Evolutionary conservation across 2,797 vertebrate species (phyloP).

Genomic region (Pelochelys cantorii): DNA sequence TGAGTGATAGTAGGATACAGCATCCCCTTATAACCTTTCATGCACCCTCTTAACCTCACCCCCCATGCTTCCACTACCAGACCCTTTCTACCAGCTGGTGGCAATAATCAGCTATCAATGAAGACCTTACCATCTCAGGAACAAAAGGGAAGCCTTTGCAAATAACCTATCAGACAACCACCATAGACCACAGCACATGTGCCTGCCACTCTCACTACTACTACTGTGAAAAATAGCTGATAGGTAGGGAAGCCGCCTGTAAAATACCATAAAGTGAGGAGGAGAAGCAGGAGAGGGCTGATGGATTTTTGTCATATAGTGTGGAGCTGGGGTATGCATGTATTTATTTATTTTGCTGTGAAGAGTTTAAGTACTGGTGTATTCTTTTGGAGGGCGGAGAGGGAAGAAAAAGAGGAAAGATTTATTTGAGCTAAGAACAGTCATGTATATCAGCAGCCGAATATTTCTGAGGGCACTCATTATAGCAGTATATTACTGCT

Average conservation of each 20-base stretch:
- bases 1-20: not conserved
- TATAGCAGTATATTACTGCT: not conserved
- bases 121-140: not conserved
- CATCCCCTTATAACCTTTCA: not conserved
- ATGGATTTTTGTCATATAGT: not conserved
- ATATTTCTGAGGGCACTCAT: not conserved
- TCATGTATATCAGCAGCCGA: not conserved
- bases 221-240: not conserved
- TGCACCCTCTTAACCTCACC: not conserved
- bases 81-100: not conserved
- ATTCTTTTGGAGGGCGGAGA: not conserved
- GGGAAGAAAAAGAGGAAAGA: not conserved
- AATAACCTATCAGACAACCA: not conserved
- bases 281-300: not conserved
- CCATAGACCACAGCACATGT: not conserved
- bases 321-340: not conserved
- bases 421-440: not conserved
- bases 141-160: not conserved
- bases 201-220: fast-evolving
- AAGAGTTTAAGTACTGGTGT: not conserved
- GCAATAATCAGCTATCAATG: not conserved
- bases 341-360: not conserved
- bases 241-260: not conserved
- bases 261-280: not conserved
- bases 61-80: not conserved